Percentiles rank a stretch among this genome's conserved stretches.
phyloP scores from a whole-genome alignment of 2,888 invertebrate species.

The Thumatha senex region DNA sequence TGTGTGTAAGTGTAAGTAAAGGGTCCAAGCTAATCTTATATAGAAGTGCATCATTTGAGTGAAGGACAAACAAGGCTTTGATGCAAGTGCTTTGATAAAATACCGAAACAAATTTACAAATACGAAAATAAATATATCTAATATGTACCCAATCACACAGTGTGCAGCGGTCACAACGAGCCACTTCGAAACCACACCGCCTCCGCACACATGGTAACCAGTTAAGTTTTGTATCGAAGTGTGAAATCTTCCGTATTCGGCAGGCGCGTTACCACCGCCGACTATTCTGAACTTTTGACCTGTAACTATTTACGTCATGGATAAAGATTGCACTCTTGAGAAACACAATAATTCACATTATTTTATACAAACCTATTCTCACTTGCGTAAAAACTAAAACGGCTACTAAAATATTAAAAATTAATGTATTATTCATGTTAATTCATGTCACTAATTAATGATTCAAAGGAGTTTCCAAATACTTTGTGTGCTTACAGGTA shows the following conservation, averaged over 20 bases:
- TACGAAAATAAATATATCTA: too few species aligned
- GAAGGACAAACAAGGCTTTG: too few species aligned
- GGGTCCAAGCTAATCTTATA: too few species aligned
- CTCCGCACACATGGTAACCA: constrained; percentile 71
- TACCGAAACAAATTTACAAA: too few species aligned
- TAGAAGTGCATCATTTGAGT: too few species aligned
- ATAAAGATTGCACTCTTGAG: background rate
- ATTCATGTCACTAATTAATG: constrained; percentile 12
- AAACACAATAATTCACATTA: background rate
- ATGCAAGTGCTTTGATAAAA: too few species aligned
- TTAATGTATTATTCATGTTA: constrained; percentile 1
- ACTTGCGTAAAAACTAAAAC: constrained; percentile 6
- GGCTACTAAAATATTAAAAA: constrained; percentile 1
- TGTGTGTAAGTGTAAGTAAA: too few species aligned
- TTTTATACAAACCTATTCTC: constrained; percentile 14
- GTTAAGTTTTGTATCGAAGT: constrained; percentile 69
- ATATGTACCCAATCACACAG: constrained; percentile 60
- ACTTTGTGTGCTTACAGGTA: too few species aligned
- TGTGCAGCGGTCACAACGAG: constrained; percentile 70
- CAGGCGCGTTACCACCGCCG: constrained; percentile 61
- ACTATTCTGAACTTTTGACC: constrained; percentile 50
- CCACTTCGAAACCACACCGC: constrained; percentile 61
- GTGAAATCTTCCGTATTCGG: constrained; percentile 58
- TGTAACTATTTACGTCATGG: constrained; percentile 28
- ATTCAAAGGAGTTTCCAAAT: background rate